These are phyloP conservation scores for Haliaeetus leucogaster DNA, from an alignment of 2,113 vertebrate species.

Conservation along the genomic window DNA sequence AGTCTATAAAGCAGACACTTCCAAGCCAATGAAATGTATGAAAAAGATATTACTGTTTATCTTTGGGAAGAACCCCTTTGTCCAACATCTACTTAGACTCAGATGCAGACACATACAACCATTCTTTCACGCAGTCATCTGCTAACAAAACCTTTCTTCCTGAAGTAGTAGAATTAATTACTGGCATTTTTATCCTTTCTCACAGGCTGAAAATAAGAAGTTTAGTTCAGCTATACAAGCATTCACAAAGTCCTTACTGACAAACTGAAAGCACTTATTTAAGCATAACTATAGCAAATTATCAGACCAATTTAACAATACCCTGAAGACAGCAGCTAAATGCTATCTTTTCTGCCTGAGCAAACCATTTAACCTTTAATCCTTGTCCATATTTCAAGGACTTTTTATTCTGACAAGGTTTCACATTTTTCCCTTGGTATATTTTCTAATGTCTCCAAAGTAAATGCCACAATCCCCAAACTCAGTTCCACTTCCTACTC, in stretches of 20 bases:
- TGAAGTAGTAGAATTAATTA: not conserved
- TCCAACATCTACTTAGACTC: not conserved
- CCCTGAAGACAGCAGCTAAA: slow-evolving; percentile 46
- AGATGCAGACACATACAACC: not conserved
- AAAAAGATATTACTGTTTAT: not conserved
- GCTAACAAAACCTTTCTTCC: not conserved
- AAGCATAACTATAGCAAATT: slow-evolving; percentile 46
- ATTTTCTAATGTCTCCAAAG: not conserved
- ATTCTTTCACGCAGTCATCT: not conserved
- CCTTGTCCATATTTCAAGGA: slow-evolving; percentile 27
- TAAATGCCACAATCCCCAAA: not conserved
- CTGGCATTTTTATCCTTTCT: not conserved
- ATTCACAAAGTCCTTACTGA: slow-evolving; percentile 2
- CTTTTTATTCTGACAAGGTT: slow-evolving; percentile 7
- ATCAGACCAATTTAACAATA: slow-evolving; percentile 52
- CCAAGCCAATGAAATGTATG: not conserved
- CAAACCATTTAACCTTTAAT: slow-evolving; percentile 55
- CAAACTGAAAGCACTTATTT: slow-evolving; percentile 52
- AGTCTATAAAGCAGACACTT: not conserved
- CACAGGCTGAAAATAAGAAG: slow-evolving; percentile 2
- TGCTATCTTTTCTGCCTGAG: slow-evolving; percentile 31
- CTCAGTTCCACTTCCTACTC: not conserved
- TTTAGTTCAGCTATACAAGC: not conserved
- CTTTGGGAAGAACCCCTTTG: not conserved
- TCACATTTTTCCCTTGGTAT: not conserved